Base-by-base conservation (phyloP, 2,888 invertebrate genomes). In the Cotesia congregata region DNA sequence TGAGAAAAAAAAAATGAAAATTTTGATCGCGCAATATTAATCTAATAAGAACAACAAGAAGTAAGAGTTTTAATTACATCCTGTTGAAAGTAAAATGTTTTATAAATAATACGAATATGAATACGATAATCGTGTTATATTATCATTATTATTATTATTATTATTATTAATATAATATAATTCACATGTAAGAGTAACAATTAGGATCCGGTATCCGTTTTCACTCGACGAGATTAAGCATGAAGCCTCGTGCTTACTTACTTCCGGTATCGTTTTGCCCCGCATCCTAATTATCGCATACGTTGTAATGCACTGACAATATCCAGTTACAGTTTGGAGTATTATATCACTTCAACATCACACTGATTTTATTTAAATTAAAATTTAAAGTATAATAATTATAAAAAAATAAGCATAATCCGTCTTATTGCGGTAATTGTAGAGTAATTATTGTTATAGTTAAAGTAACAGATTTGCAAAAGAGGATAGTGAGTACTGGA, bases 221-320 rank as follows among this genome's bases (percentile, higher is more conserved):
- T 72, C 67, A 74, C 74, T 75, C 59, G 69, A 76, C 73, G 73
- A 76, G 76, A 76, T 76, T 73, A 73, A 15, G 15, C 77, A 78
- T 80, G 84, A 85, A 85, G 84, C 85, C 85, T 84, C 77, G 80
- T 80, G 82, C 82, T 38, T 71, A 40, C 80, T 81, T 79, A 83
- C 83, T 84, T 86, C 86, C 86, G 84, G 85, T 83, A 84, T 84
- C 83, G 76, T 80, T 84, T 83, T 80, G 82, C 81, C 75, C 76
- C 75, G 70, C 79, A 77, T 78, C 77, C 78, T 82, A 82, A 82
- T 82, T 82, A 82, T 79, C 72, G 38, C 39, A 62, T 20, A 68
- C 59, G 62, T 17, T 61, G 40, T 71, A 71, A 62, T 61, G 41
- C 6, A 39, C 61, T 61, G 71, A 71, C 61, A 60, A 71, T n/a